phyloP scores from a whole-genome alignment of 2,888 invertebrate species.

The Scaeva pyrastri region DNA sequence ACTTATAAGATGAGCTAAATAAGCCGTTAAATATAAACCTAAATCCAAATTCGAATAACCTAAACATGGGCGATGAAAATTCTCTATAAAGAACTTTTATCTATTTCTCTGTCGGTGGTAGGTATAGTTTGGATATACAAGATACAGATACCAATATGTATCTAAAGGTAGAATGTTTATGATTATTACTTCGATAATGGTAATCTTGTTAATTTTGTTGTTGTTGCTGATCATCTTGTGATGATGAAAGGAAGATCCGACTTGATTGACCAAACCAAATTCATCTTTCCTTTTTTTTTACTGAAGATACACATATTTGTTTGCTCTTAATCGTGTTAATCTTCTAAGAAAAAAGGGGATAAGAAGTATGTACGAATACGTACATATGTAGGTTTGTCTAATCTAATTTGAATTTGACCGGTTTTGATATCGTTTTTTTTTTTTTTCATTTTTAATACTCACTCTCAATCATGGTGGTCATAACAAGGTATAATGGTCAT shows the following conservation, averaged over 20 bases:
- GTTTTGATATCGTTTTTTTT: constrained; percentile 37
- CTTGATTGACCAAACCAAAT: constrained; percentile 59
- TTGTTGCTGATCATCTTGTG: neutral
- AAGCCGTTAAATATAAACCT: constrained; percentile 17
- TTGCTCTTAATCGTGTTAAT: constrained; percentile 15
- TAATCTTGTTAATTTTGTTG: constrained; percentile 30
- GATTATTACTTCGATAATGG: constrained; percentile 39
- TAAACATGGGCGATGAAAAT: constrained; percentile 36
- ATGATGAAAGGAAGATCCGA: constrained; percentile 41
- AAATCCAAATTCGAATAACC: neutral
- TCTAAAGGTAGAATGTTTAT: constrained; percentile 5
- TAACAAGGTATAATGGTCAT: constrained; percentile 31
- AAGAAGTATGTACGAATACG: no score
- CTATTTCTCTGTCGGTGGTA: constrained; percentile 23
- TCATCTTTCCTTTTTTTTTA: neutral
- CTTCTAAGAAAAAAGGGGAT: constrained; percentile 7
- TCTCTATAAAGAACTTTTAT: constrained; percentile 2
- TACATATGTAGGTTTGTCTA: neutral
- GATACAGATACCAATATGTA: neutral
- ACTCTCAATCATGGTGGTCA: constrained; percentile 60
- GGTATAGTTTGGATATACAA: no score
- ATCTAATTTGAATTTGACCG: constrained; percentile 37
- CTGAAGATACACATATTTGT: neutral
- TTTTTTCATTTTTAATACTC: constrained; percentile 3
- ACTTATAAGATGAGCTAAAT: constrained; percentile 27